These are phyloP conservation scores for Canis aureus DNA, from an alignment of 2,113 vertebrate species.

Conservation along the genomic window DNA sequence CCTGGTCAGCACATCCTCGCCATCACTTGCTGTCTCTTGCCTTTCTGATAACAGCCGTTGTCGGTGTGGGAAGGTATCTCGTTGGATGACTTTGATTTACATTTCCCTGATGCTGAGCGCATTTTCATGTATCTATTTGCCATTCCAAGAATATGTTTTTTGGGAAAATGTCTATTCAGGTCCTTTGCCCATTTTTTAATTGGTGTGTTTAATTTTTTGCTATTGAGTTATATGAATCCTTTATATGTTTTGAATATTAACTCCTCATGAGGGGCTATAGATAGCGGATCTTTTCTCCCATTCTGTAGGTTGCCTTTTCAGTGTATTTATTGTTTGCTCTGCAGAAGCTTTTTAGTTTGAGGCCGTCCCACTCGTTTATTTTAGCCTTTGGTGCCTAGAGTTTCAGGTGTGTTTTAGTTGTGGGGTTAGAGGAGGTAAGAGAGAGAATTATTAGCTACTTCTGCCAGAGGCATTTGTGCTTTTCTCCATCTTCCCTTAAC, in stretches of 20 bases:
- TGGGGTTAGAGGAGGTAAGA: not conserved
- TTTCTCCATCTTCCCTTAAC: not conserved
- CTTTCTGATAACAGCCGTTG: not conserved
- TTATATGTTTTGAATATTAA: not conserved
- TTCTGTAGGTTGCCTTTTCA: not conserved
- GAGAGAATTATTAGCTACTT: not conserved
- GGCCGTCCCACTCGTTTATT: not conserved
- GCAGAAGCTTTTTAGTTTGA: conserved; percentile 17
- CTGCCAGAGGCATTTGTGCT: not conserved
- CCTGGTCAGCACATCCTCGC: not conserved
- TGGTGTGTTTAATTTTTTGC: not conserved
- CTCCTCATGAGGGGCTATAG: not conserved
- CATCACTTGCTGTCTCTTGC: not conserved
- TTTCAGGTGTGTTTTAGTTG: not conserved
- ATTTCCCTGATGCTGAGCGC: not conserved
- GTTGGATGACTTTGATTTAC: not conserved
- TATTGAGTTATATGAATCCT: not conserved
- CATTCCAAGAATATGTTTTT: not conserved
- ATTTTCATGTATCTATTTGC: not conserved
- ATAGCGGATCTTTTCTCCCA: not conserved
- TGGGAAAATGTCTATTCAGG: not conserved
- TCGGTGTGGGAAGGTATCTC: not conserved
- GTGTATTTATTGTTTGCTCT: not conserved
- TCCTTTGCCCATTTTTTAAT: not conserved
- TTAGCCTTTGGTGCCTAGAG: not conserved